These are phyloP conservation scores for Argynnis bischoffii DNA, from an alignment of 2,888 invertebrate species.

Conservation along the genomic window DNA sequence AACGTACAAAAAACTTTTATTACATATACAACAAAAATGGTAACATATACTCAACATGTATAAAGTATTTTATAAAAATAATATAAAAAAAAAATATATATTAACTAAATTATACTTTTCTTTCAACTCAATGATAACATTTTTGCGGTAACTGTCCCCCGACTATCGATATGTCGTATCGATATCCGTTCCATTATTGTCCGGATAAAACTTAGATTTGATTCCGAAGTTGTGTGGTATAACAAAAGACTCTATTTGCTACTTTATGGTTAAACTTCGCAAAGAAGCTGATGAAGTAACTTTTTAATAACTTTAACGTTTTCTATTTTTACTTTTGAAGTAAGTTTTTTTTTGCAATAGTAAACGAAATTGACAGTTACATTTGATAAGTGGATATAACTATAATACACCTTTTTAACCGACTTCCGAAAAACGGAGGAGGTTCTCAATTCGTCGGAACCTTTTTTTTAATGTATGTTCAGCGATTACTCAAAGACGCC, in stretches of 20 bases:
- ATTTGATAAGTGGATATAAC: too few relatives aligned
- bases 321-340: constrained; percentile 14
- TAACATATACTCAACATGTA: too few relatives aligned
- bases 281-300: constrained; percentile 47
- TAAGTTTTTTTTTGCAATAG: constrained; percentile 23
- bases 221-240: constrained; percentile 66
- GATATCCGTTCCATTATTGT: constrained; percentile 76
- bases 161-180: constrained; percentile 62
- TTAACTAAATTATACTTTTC: background rate
- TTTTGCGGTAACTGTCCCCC: constrained; percentile 53
- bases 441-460: too few relatives aligned
- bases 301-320: constrained; percentile 44
- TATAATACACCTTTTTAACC: too few relatives aligned
- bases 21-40: too few relatives aligned
- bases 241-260: constrained; percentile 66
- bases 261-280: constrained; percentile 56
- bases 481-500: too few relatives aligned
- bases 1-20: too few relatives aligned
- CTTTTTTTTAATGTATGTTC: too few relatives aligned
- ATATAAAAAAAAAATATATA: too few relatives aligned
- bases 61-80: too few relatives aligned
- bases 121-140: constrained; percentile 3
- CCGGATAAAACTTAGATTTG: constrained; percentile 78
- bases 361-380: background rate
- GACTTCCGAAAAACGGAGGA: too few relatives aligned